Base-by-base conservation (phyloP, 1,140 invertebrate species). In the Andricus grossulariae region DNA sequence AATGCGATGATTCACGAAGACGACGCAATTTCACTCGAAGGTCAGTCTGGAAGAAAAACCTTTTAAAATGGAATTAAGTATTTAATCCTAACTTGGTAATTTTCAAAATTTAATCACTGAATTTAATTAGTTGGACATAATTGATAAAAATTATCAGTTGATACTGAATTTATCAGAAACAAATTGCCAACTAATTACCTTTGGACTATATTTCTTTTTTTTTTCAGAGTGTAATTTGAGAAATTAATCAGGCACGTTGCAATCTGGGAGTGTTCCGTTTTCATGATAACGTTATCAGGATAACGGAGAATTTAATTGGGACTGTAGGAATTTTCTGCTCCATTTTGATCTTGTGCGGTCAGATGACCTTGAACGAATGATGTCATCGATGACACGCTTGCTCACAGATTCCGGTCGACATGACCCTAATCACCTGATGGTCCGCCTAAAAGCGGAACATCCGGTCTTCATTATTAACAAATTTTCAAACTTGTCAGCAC, bases 1-100 rank as follows among this genome's bases (percentile, higher is more conserved):
- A 73, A 73, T 55, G 54, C 39, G 50, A 73, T 73, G 72, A 73
- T 54, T 73, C 72, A 73, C 54, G 39, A 73, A 21, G 39, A 25
- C 51, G 54, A 51, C 49, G 72, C 21, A 75, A 70, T 75, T 75
- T 18, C 32, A 32, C 21, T 18, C 21, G 32, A 75, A 75, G 74
- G 60, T 39, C 25, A 66, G 25, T n/a, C 25, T 25, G 32, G 25
- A 45, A 66, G 39, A 66, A 25, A 66, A 54, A 18, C 52, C n/a
- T 54, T 18, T 54, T 39, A 66, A 66, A 66, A 39, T 39, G 4
- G 25, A n/a, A 16, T 66, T 0, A 10, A 60, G 19, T n/a, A 54
- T 54, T 54, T 8, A 3, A 54, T 18, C 10, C 18, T 18, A 18
- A 45, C 39, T 45, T 19, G 2, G 18, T 5, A 54, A 54, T 54